These are phyloP conservation scores for Pollicipes pollicipes DNA, from an alignment of 1,140 invertebrate genomes.

Conservation along the genomic window DNA sequence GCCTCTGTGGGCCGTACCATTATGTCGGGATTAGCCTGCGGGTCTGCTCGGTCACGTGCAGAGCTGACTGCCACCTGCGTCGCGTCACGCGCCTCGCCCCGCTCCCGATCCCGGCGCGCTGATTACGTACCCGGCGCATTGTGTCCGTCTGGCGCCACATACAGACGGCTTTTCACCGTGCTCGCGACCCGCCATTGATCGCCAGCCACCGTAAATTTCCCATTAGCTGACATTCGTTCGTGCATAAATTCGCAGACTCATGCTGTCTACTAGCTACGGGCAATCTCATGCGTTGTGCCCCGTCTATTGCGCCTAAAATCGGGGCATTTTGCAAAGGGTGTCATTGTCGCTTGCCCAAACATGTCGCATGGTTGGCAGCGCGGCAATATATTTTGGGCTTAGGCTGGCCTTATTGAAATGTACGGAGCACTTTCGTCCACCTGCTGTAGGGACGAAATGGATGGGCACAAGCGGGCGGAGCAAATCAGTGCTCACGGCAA, in stretches of 20 bases:
- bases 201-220: neutral
- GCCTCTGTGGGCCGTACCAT: neutral
- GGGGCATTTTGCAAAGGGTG: neutral
- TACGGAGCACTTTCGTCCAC: neutral
- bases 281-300: neutral
- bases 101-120: neutral
- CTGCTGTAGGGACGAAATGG: neutral
- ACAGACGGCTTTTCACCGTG: neutral
- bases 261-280: neutral
- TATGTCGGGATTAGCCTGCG: neutral
- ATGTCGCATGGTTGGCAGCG: neutral
- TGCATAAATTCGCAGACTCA: neutral
- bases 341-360: neutral
- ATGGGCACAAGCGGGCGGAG: neutral
- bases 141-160: neutral
- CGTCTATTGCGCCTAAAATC: neutral
- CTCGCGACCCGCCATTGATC: neutral
- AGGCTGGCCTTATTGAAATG: neutral
- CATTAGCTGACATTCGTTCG: neutral
- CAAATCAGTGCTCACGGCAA: neutral
- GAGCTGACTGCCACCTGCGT: neutral
- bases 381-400: neutral
- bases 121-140: neutral
- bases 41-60: neutral
- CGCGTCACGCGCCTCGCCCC: neutral